Evolutionary conservation across 1,140 invertebrate species (phyloP), one percentile per base, ranked within the genome.

Genomic region (Schlechtendalia chinensis): DNA sequence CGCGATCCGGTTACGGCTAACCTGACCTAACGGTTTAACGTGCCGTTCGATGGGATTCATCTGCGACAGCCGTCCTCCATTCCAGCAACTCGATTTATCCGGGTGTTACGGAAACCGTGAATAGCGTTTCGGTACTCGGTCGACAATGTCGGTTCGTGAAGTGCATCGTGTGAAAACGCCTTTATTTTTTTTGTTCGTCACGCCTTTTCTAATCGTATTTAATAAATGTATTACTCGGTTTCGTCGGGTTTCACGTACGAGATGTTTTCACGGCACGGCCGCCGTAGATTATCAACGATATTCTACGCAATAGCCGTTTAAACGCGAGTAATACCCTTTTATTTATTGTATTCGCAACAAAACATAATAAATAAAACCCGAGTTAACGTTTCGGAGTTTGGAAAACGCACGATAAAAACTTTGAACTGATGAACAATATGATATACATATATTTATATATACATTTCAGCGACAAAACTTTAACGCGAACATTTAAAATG

Each of bases 21-120:
- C n/a, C n/a, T n/a, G n/a, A n/a, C n/a, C n/a, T n/a, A n/a, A n/a
- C n/a, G 72, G 58, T 75, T 75, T 75, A 75, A 75, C 54, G 72
- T 58, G 72, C 72, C 72, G 39, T 75, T 75, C 58, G 72, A 75
- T 39, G 54, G 72, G 39, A 75, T 75, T 75, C 58, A 75, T 59
- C 54, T 58, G 11, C 12, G 53, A 75, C 58, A 75, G 72, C 53
- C 72, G 58, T 53, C 39, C 67, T 17, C 27, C 59, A 12, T 12
- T n/a, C n/a, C n/a, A 0, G 56, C 71, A n/a, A n/a, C 19, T 75
- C 71, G 53, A 75, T 75, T 75, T 75, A 75, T 75, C 32, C 45
- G 14, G 63, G 17, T 45, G 22, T 67, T 45, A 22, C 63, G 19
- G 45, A 67, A 67, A 67, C 5, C 22, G 63, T 19, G 29, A 32